These are phyloP conservation scores for Parnassius mnemosyne DNA, from an alignment of 2,888 invertebrate genomes.

Conservation along the genomic window DNA sequence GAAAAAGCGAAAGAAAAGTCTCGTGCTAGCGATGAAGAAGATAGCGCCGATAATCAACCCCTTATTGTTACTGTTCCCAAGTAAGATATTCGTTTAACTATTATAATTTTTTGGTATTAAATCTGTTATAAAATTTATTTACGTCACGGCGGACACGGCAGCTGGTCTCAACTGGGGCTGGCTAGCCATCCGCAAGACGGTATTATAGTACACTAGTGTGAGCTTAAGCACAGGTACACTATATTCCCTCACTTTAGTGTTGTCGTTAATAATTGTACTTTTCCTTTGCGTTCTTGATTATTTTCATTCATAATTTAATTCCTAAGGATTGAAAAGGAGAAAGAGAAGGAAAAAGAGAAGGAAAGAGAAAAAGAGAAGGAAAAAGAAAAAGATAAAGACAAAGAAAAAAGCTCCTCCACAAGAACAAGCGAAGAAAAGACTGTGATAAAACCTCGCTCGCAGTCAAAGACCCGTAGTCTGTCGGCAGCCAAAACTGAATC, in stretches of 20 bases:
- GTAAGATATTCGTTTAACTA: slow-evolving; percentile 41
- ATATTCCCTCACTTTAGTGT: too few relatives aligned
- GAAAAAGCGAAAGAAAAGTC: slow-evolving; percentile 62
- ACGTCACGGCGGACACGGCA: too few relatives aligned
- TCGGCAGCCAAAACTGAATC: slow-evolving; percentile 54
- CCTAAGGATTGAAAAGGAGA: slow-evolving; percentile 32
- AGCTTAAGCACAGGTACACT: too few relatives aligned
- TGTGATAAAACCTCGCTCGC: slow-evolving; percentile 58
- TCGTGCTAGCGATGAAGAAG: slow-evolving; percentile 68
- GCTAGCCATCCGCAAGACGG: too few relatives aligned
- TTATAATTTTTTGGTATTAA: too few relatives aligned
- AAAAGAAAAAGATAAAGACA: slow-evolving; percentile 39
- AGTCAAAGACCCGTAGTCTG: slow-evolving; percentile 61
- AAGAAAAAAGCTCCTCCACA: slow-evolving; percentile 37
- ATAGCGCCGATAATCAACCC: slow-evolving; percentile 76
- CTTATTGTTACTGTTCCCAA: slow-evolving; percentile 61
- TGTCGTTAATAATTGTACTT: too few relatives aligned
- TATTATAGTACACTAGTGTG: too few relatives aligned
- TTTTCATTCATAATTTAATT: too few relatives aligned
- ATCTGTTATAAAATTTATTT: too few relatives aligned
- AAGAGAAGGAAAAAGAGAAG: slow-evolving; percentile 43
- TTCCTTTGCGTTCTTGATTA: too few relatives aligned
- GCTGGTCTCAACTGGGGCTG: too few relatives aligned
- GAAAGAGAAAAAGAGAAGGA: slow-evolving; percentile 44
- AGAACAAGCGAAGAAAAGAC: slow-evolving; percentile 62